Base-by-base conservation (phyloP, 2,888 invertebrate species). In the Lepetodrilus schrolli region DNA sequence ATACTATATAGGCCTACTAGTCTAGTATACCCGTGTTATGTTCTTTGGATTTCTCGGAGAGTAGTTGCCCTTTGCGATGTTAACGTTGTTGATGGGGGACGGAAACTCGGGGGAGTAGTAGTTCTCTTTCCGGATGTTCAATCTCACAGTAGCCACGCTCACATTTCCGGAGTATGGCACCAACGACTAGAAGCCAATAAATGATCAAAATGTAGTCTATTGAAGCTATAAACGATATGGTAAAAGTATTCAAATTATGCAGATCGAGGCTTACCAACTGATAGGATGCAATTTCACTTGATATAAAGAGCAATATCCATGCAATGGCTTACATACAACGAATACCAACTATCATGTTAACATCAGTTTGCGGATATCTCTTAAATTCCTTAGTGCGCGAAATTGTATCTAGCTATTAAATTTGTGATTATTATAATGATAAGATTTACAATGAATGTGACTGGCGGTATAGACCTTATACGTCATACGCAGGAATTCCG, bases 21-120 rank as follows among this genome's bases (percentile, higher is more conserved):
- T 43, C 1, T 10, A 43, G 17, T 4, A 17, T 58, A 58, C 58
- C 58, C 34, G 23, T 1, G 58, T 58, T 17, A 58, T 13, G n/a
- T 30, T 10, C 8, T 30, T 17, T 1, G 58, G 58, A 8, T 58
- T 23, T 17, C 17, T 3, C 13, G 17, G 17, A 0, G 30, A 13
- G 58, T 58, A 58, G 26, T 26, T 34, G 0, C 58, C 58, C 17
- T 58, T 17, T 2, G 58, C 17, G 4, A 58, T n/a, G 58, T 26
- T 58, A 34, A 58, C 26, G 26, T 4, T 7, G 58, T 30, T 58
- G 58, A 58, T 58, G 13, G 58, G 13, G 58, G 58, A 58, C n/a
- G 26, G 58, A 34, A 58, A 58, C 58, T 58, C 58, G 58, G 58
- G 58, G 30, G 58, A 7, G 58, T 58, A 58, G 30, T 58, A 26